These are phyloP conservation scores for Scylla paramamosain DNA, from an alignment of 1,140 invertebrate species.

Conservation along the genomic window DNA sequence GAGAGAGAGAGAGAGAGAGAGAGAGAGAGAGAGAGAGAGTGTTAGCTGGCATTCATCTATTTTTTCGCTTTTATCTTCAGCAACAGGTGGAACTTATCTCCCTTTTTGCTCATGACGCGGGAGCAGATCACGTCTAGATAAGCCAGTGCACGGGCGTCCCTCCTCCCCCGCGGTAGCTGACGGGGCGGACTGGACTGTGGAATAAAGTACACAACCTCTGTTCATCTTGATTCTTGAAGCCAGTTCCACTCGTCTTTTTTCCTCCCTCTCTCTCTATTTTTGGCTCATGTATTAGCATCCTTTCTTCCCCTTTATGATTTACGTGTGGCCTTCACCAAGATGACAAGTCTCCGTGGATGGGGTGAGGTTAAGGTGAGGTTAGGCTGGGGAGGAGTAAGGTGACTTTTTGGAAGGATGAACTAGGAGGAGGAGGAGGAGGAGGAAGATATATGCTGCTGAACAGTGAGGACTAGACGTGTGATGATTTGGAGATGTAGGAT, in stretches of 20 bases:
- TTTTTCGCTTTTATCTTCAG: neutral
- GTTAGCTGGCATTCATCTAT: neutral
- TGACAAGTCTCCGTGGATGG: neutral
- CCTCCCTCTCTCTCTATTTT: too few species aligned
- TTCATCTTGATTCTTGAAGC: neutral
- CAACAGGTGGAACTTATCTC: neutral
- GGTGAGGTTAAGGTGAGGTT: too few species aligned
- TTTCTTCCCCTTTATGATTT: neutral
- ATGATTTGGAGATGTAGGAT: too few species aligned
- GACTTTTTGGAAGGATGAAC: too few species aligned
- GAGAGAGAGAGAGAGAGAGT: slow-evolving; percentile 10
- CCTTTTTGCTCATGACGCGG: neutral
- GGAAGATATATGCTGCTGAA: too few species aligned
- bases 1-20: slow-evolving; percentile 20
- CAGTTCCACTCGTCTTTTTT: neutral
- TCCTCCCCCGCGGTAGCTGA: neutral
- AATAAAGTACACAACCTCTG: neutral
- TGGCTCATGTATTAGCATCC: neutral
- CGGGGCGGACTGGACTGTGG: neutral
- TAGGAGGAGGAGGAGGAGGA: too few species aligned
- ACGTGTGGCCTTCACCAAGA: neutral
- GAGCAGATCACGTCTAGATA: slow-evolving; percentile 11
- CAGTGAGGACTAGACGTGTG: too few species aligned
- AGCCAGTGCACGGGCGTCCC: neutral
- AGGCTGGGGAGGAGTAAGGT: too few species aligned